Evolutionary conservation across 2,797 vertebrate species (phyloP).

Genomic region (Chromobotia macracanthus): DNA sequence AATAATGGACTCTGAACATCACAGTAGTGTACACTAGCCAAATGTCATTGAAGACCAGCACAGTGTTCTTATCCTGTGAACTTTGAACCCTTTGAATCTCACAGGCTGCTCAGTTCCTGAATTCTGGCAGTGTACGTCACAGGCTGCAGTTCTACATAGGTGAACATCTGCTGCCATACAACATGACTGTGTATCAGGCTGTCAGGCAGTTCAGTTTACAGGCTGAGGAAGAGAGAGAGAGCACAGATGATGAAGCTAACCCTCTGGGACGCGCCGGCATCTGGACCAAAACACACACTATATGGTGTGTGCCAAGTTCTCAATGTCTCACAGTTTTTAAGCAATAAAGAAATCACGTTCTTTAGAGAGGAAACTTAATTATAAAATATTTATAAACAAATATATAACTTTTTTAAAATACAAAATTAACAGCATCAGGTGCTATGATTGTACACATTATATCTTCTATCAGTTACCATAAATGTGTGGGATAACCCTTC

Average conservation of each 20-base stretch:
- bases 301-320: conserved; percentile 81
- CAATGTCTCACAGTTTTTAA: too few relatives aligned
- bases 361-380: too few relatives aligned
- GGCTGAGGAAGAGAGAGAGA: conserved; percentile 95
- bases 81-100: neutral
- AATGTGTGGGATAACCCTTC: too few relatives aligned
- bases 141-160: conserved; percentile 97
- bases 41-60: neutral
- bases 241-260: conserved; percentile 98
- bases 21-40: too few relatives aligned
- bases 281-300: conserved; percentile 99
- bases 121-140: conserved; percentile 96
- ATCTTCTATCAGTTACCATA: too few relatives aligned
- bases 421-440: too few relatives aligned
- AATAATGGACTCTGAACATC: too few relatives aligned
- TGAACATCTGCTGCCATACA: conserved; percentile 95
- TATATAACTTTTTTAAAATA: too few relatives aligned
- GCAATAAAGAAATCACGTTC: too few relatives aligned
- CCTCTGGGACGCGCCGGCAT: conserved; percentile 96
- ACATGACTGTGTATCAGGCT: conserved; percentile 99
- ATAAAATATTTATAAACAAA: too few relatives aligned
- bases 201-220: conserved; percentile 97
- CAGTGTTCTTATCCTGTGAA: neutral
- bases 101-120: conserved; percentile 97
- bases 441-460: too few relatives aligned